A percentile compares a stretch with the other conserved stretches of the same genome.
phyloP scores from a whole-genome alignment of 2,797 vertebrate species.

The Garrulus glandarius region DNA sequence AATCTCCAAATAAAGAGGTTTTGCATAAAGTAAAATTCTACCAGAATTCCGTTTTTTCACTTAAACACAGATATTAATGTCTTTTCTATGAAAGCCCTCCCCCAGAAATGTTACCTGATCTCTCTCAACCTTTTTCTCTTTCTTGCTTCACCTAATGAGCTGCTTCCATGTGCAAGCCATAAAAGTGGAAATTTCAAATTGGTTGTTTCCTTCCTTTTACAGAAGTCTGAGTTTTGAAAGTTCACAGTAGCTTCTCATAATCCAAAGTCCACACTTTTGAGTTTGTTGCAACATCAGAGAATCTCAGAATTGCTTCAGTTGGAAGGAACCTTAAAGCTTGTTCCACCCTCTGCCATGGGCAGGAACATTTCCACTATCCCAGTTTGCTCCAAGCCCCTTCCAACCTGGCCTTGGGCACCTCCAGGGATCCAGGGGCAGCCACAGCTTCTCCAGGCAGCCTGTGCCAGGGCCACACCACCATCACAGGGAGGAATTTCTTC shows the following conservation, averaged over 20 bases:
- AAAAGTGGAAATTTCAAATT: background rate
- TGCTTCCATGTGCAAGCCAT: background rate
- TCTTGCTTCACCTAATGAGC: background rate
- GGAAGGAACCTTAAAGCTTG: rapidly evolving
- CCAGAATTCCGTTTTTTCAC: background rate
- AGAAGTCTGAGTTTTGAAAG: background rate
- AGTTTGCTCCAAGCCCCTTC: rapidly evolving
- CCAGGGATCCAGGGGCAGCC: background rate
- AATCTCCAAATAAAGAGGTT: background rate
- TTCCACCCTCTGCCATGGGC: background rate
- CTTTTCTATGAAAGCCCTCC: background rate
- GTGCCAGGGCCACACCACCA: background rate
- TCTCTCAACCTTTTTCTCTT: background rate
- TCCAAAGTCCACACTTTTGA: background rate
- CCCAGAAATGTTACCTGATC: background rate
- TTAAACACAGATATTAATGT: background rate
- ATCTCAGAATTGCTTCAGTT: background rate
- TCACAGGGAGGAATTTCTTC: background rate
- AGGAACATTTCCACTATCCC: background rate
- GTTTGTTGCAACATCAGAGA: background rate
- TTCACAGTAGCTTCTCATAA: background rate
- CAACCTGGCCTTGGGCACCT: background rate
- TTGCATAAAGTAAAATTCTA: background rate
- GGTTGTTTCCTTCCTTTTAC: background rate
- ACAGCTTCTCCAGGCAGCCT: background rate